Conservation (phyloP, 1,140 invertebrate species). For the Notospermus geniculatus region DNA sequence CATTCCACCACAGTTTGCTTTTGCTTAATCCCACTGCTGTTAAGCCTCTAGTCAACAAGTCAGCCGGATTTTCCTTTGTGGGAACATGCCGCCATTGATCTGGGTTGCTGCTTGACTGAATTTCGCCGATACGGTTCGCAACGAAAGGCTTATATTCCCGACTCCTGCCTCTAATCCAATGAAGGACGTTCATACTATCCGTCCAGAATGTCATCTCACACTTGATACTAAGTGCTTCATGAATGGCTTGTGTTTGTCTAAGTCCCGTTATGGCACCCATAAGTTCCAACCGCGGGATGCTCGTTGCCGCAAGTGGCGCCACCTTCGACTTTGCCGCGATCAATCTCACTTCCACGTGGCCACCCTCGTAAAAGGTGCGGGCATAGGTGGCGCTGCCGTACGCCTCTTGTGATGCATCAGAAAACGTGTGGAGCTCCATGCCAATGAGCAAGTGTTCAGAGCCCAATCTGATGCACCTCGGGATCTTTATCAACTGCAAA, state of each 20-base stretch:
- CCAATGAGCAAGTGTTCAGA: background rate
- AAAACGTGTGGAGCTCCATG: background rate
- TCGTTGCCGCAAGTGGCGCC: background rate
- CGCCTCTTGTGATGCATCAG: constrained; percentile 8
- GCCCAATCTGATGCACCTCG: background rate
- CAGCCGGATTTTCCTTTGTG: constrained; percentile 6
- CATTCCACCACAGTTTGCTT: background rate
- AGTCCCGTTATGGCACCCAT: constrained; percentile 5
- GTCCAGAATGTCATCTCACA: constrained; percentile 17
- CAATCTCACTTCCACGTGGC: background rate
- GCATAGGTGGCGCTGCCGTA: constrained; percentile 3
- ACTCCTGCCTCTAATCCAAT: constrained; percentile 42
- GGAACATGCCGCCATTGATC: background rate
- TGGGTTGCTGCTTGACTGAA: constrained; percentile 22
- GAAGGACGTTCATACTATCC: constrained; percentile 50
- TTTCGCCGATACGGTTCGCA: constrained; percentile 45
- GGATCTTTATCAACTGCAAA: background rate
- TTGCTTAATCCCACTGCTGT: background rate
- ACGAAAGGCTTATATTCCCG: constrained; percentile 48
- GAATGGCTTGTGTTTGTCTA: background rate
- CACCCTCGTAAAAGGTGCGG: background rate
- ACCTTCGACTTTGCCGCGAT: constrained; percentile 1
- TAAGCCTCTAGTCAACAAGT: background rate
- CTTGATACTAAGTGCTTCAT: background rate
- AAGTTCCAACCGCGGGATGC: constrained; percentile 10